Evolutionary conservation across 1,140 invertebrate species (phyloP), one percentile per base, ranked within the genome.

Genomic region (Achroia grisella): DNA sequence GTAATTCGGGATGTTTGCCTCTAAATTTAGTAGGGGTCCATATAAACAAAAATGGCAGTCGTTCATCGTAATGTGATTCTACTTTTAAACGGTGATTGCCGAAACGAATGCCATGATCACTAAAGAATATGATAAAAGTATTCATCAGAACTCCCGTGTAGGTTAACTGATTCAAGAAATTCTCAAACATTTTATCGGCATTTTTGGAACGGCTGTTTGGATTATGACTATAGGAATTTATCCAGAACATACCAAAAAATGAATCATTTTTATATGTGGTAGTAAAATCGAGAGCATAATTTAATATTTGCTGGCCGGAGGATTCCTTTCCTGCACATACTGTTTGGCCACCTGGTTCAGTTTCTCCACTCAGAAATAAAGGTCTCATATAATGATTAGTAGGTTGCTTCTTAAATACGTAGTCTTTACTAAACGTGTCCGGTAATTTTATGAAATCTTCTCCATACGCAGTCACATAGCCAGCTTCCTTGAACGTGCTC

Each of bases 101-200:
- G 71, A 92, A 95, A 6, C 95, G 75, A 66, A 94, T 90, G 0
- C 96, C 96, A 71, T 97, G 96, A 67, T 97, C 96, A 57, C 94
- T 95, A 46, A 95, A 87, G 39, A 96, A 90, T n/a, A 95, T 85
- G 0, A 97, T 64, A 42, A 88, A 79, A 0, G 90, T 89, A 30
- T 90, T 89, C 42, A 90, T 86, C 40, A 90, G 56, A 0, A 88
- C 65, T 0, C 88, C 88, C 1, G 84, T 81, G 8, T 81, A 67
- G 5, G 86, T 71, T 5, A 92, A 58, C 8, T 86, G 71, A 34
- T 87, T 70, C 4, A 93, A 80, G 48, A 89, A 91, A 8, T 76
- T 55, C 8, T 86, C 62, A 8, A 91, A 58, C 39, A 87, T 77
- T 8, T 69, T 63, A 48, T 94, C 93, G 64, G 90, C 88, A 6